Evolutionary conservation across 2,888 invertebrate genomes (phyloP), one percentile per base, ranked within the genome.

Genomic region (Callyntrura guangdongensis): DNA sequence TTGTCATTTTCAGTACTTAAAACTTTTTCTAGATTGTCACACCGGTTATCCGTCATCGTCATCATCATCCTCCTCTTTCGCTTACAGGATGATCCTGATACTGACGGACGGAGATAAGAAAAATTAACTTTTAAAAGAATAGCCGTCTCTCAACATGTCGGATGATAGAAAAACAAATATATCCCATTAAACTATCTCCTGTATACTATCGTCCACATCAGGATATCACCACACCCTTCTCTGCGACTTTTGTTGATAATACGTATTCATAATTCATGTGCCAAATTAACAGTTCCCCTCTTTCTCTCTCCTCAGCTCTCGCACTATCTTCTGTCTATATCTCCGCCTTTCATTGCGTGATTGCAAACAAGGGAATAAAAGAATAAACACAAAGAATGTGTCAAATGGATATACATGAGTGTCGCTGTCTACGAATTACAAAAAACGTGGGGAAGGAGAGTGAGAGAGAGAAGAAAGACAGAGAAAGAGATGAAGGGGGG

Each of bases 241-340:
- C 20, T 11, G 47, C 49, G 49, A 11, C 9, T 74, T 74, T 67
- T 3, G 59, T 17, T 47, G 47, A 47, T 67, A 27, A 49, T 47
- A 77, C 1, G 56, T 56, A 77, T 77, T 53, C 77, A 77, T 77
- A 77, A 77, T 56, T 77, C 77, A 77, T 77, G 77, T 56, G 69
- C 20, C 25, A 77, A 53, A 77, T 49, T 77, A 77, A 77, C 74
- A 77, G 22, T 25, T 11, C 0, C 0, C 49, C 47, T 74, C 69
- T 20, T 53, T 9, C 20, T 17, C 61, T 25, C 67, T 72, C 17
- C n/a, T n/a, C n/a, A n/a, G n/a, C n/a, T 45, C 72, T 45, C 61
- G 11, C 47, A 47, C n/a, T n/a, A n/a, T n/a, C n/a, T n/a, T n/a
- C n/a, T n/a, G n/a, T n/a, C n/a, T n/a, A n/a, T n/a, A n/a, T n/a